phyloP scores from a whole-genome alignment of 1,140 invertebrate genomes.

The Phymastichus coffea region DNA sequence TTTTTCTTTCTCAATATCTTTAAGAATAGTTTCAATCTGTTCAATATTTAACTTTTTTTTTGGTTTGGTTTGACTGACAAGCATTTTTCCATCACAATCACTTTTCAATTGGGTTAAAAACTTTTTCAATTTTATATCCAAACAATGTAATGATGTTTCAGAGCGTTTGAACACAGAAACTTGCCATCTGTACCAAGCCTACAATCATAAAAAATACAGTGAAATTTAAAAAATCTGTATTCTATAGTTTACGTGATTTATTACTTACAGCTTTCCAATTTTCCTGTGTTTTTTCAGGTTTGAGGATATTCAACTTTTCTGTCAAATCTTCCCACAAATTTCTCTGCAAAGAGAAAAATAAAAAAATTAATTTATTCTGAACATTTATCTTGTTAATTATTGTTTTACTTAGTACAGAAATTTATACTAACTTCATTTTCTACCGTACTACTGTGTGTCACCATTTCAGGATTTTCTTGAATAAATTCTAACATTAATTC shows the following conservation, averaged over 20 bases:
- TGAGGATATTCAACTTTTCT: neutral
- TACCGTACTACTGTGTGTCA: neutral
- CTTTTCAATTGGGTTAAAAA: neutral
- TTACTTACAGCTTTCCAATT: conserved; percentile 13
- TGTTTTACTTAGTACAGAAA: neutral
- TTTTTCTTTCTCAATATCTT: neutral
- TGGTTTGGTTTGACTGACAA: too few relatives aligned
- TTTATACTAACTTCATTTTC: neutral
- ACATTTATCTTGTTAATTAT: neutral
- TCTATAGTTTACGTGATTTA: neutral
- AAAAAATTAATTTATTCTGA: neutral
- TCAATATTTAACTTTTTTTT: neutral
- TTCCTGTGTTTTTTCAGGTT: neutral
- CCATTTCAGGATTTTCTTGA: conserved; percentile 10
- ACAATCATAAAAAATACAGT: conserved; percentile 3
- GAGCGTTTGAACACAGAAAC: neutral
- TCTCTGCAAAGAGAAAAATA: neutral
- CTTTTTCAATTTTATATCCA: neutral
- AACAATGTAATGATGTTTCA: neutral
- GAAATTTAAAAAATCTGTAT: neutral
- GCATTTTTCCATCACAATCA: neutral
- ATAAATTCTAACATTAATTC: neutral
- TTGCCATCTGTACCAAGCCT: neutral
- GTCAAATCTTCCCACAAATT: neutral
- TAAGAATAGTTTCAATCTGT: neutral